Evolutionary conservation across 2,888 invertebrate genomes (phyloP), one percentile per base, ranked within the genome.

Genomic region (Drosophila colorata): DNA sequence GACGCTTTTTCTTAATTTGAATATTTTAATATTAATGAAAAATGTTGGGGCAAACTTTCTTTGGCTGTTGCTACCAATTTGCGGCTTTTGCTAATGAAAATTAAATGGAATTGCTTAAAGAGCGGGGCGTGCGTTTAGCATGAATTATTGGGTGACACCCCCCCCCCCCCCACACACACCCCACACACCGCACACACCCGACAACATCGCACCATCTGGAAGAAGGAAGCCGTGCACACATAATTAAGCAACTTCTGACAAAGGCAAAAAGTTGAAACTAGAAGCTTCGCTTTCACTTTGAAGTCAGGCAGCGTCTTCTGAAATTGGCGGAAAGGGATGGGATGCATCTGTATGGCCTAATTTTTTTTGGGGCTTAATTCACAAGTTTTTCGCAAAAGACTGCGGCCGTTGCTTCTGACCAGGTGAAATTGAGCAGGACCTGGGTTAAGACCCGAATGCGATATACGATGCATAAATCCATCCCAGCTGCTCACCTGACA

Each of bases 1-100:
- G 51, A 53, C 56, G 57, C 66, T 74, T 67, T 64, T 65, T 68
- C 78, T 64, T 68, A 71, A 86, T 87, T 84, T 84, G 86, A 87
- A 84, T 84, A 84, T 84, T 84, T 84, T 86, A 84, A 84, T 84
- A 84, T 84, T 87, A 77, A 84, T 84, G 86, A 64, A 87, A 82
- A 85, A 76, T 81, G 81, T 76, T 74, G 37, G 55, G 64, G 69
- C 47, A 61, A 76, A 74, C 69, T 78, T 78, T 73, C 48, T 60
- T 47, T 35, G 55, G 59, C 76, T 74, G 69, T 79, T 85, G 76
- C 77, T 65, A 74, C 68, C 74, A 78, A 78, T 78, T 78, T 78
- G 79, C 57, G 71, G 79, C 68, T 78, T 72, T 74, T 59, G 61
- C 86, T 85, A 83, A 83, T 83, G 83, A 83, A 83, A 83, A 83